phyloP scores from a whole-genome alignment of 2,888 invertebrate species.

The Lepidochitona cinerea region DNA sequence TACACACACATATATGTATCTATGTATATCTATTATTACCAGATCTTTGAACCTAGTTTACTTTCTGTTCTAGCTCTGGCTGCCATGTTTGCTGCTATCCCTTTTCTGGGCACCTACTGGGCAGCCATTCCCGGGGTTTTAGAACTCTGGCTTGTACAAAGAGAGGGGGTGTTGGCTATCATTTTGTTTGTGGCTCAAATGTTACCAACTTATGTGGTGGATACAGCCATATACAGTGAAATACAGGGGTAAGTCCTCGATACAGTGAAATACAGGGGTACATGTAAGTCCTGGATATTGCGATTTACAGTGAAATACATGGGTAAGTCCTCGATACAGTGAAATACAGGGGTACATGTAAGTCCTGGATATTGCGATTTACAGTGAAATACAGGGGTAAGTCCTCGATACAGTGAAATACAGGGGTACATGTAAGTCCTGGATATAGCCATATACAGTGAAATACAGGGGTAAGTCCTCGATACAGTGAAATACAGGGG shows the following conservation, averaged over 20 bases:
- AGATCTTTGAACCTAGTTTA: no score
- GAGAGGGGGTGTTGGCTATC: slow-evolving; percentile 85
- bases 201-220: slow-evolving; percentile 91
- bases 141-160: slow-evolving; percentile 95
- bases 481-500: background rate
- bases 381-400: slow-evolving; percentile 97
- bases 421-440: slow-evolving; percentile 80
- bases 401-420: slow-evolving; percentile 41
- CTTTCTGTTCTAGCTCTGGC: slow-evolving; percentile 81
- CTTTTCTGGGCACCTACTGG: slow-evolving; percentile 96
- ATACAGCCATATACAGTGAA: slow-evolving; percentile 96
- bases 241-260: slow-evolving; percentile 86
- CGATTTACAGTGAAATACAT: background rate
- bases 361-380: slow-evolving; percentile 95
- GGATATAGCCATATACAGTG: slow-evolving; percentile 95
- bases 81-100: slow-evolving; percentile 93
- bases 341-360: slow-evolving; percentile 88
- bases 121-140: slow-evolving; percentile 94
- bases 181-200: slow-evolving; percentile 87
- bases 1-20: no score
- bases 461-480: slow-evolving; percentile 91
- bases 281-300: background rate
- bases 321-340: no score
- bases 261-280: no score
- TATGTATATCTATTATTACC: no score